Evolutionary conservation across 2,113 vertebrate genomes (phyloP).

Genomic region (Ia io): DNA sequence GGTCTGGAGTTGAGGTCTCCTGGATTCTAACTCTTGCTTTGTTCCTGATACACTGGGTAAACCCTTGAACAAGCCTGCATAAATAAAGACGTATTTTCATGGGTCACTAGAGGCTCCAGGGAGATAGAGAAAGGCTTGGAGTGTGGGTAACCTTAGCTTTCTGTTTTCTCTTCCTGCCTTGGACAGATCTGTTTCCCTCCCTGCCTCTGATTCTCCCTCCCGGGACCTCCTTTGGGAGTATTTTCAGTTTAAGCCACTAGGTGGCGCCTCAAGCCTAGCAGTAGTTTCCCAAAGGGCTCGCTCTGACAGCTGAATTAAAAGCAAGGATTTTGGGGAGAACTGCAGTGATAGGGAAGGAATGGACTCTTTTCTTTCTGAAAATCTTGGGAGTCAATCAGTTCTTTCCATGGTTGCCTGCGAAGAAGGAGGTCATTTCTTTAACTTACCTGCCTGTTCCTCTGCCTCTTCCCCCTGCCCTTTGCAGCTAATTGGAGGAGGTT

Average conservation of each 20-base stretch:
- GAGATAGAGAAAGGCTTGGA: neutral
- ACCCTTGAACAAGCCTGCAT: neutral
- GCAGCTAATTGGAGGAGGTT: neutral
- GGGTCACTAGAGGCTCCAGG: neutral
- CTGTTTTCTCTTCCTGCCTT: neutral
- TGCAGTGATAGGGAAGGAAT: neutral
- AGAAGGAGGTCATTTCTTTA: neutral
- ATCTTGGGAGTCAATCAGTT: neutral
- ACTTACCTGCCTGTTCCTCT: neutral
- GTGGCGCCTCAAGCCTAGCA: slow-evolving; percentile 25
- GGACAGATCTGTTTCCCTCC: neutral
- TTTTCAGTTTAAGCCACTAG: slow-evolving; percentile 51
- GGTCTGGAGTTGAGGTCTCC: neutral
- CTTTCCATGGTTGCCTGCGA: neutral
- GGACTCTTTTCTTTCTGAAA: neutral
- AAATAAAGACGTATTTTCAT: neutral
- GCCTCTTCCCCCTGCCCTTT: neutral
- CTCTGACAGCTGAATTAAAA: neutral
- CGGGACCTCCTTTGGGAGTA: neutral
- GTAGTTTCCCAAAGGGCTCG: neutral
- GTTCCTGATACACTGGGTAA: neutral
- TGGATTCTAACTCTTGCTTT: neutral
- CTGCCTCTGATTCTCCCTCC: neutral
- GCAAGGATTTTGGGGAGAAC: neutral
- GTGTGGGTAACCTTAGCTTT: neutral